Percentiles rank a stretch among this genome's conserved stretches.
Conservation (phyloP, 2,113 vertebrate genomes). For the Regulus satrapa region DNA sequence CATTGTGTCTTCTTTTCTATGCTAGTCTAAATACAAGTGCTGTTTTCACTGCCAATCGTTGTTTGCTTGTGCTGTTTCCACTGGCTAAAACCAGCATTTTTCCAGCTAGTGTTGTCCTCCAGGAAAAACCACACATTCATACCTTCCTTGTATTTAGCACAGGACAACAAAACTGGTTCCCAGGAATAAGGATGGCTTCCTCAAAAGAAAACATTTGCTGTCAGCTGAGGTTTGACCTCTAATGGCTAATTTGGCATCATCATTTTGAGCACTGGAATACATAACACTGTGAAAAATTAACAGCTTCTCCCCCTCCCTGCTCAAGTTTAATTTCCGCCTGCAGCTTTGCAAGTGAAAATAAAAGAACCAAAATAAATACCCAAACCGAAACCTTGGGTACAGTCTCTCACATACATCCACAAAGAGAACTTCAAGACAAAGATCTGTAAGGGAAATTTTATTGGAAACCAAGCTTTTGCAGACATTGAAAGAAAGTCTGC, state of each 20-base stretch:
- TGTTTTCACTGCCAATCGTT: slow-evolving; percentile 27
- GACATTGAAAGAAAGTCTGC: slow-evolving; percentile 22
- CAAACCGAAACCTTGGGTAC: not conserved
- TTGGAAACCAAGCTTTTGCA: slow-evolving; percentile 18
- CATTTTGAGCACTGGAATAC: not conserved
- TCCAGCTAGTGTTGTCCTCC: slow-evolving; percentile 26
- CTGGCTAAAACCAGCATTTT: slow-evolving; percentile 46
- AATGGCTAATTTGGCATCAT: slow-evolving; percentile 29
- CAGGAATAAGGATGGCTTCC: slow-evolving; percentile 24
- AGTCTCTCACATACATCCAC: not conserved
- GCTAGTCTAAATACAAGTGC: slow-evolving; percentile 36
- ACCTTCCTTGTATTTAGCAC: slow-evolving; percentile 11
- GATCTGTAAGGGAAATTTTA: slow-evolving; percentile 15
- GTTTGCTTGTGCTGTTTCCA: slow-evolving; percentile 49
- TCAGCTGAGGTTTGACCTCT: slow-evolving; percentile 44
- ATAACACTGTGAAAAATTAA: not conserved
- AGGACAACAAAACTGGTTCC: slow-evolving; percentile 31
- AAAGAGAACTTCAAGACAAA: slow-evolving; percentile 12
- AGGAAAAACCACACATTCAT: slow-evolving; percentile 34
- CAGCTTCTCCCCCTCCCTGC: not conserved
- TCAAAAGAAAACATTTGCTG: slow-evolving; percentile 44
- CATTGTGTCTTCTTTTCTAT: slow-evolving; percentile 18
- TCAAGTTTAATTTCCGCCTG: not conserved
- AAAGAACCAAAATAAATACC: slow-evolving; percentile 4
- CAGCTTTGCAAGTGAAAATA: slow-evolving; percentile 4